Percentiles rank a stretch among this genome's conserved stretches.
These are phyloP conservation scores for Lampris incognitus DNA, from an alignment of 2,113 vertebrate species.

Conservation along the genomic window DNA sequence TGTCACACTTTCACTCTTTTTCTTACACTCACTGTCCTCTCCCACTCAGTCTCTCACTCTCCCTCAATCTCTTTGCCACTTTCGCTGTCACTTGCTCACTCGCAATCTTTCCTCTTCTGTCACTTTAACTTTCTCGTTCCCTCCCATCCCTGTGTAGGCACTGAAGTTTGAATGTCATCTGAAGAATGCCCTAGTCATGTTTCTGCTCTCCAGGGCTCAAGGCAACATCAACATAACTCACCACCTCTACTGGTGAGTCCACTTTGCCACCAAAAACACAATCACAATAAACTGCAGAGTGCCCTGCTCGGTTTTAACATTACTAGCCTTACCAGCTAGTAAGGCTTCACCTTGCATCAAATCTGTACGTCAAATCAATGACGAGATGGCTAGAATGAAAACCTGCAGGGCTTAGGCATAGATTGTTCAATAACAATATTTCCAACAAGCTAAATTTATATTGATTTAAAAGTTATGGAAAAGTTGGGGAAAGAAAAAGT, in stretches of 20 bases:
- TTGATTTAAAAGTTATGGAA: too few relatives aligned
- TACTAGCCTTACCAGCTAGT: too few relatives aligned
- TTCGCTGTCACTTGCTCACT: conserved; percentile 1
- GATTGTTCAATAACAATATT: too few relatives aligned
- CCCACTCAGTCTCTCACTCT: background rate
- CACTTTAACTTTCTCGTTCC: background rate
- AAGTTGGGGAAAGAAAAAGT: too few relatives aligned
- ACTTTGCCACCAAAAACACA: too few relatives aligned
- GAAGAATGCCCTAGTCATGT: conserved; percentile 89
- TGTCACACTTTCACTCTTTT: background rate
- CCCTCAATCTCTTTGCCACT: background rate
- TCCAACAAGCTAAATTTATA: too few relatives aligned
- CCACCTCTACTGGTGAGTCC: conserved; percentile 93
- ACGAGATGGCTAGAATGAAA: too few relatives aligned
- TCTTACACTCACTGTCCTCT: background rate
- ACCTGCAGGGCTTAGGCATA: too few relatives aligned
- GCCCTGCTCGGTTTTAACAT: too few relatives aligned
- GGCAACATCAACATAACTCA: conserved; percentile 93
- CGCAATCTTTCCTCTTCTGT: background rate
- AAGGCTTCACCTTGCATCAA: too few relatives aligned
- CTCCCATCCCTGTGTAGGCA: conserved; percentile 82
- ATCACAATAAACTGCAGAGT: too few relatives aligned
- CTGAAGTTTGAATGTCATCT: conserved; percentile 95
- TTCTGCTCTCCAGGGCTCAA: conserved; percentile 92
- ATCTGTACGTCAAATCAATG: too few relatives aligned